Base-by-base conservation (phyloP, 2,113 vertebrate species). In the Sinocyclocheilus maitianheensis region DNA sequence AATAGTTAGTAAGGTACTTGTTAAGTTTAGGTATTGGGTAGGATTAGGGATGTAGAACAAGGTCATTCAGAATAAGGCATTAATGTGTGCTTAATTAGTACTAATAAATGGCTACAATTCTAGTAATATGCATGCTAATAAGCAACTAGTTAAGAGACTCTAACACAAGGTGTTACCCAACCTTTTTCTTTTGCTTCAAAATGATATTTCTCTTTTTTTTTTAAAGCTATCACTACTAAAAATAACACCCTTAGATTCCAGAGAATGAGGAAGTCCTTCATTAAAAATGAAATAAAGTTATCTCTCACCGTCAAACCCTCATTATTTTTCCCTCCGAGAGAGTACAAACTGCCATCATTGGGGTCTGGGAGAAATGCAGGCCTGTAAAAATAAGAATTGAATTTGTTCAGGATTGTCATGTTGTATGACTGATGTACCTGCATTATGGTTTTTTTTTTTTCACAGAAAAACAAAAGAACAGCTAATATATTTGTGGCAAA, bases 321-420 rank as follows among this genome's bases (percentile, higher is more conserved):
- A 0, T 92, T 98, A 80, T 98, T 97, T 91, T 99, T 99, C 88
- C 97, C 97, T 78, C 97, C 97, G 24, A 99, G 95, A 0, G 97
- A 97, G 87, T 99, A 99, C 53, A 99, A 91, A 91, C 98, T 99
- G 91, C 98, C 98, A 78, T 99, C 98, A 0, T 98, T 98, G 62
- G 98, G 98, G 90, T 99, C 98, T 0, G 98, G 98, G 86, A 99
- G 95, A 90, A 99, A 99, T 0, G 97, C 98, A 0, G 98, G 98
- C 90, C 98, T 99, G 91, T 84, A 10, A 26, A 72, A 26, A 20
- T 8, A 69, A 74, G 0, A 75, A n/a, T 20, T 6, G 2, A n/a
- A 67, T 63, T n/a, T 63, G 20, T 63, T 71, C 67, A 71, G 67
- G 5, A 14, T 26, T 30, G 63, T 26, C 1, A 26, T 30, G n/a